Percentiles rank a stretch among this genome's conserved stretches.
phyloP scores from a whole-genome alignment of 2,888 invertebrate species.

The Iselma pallidipennis region DNA sequence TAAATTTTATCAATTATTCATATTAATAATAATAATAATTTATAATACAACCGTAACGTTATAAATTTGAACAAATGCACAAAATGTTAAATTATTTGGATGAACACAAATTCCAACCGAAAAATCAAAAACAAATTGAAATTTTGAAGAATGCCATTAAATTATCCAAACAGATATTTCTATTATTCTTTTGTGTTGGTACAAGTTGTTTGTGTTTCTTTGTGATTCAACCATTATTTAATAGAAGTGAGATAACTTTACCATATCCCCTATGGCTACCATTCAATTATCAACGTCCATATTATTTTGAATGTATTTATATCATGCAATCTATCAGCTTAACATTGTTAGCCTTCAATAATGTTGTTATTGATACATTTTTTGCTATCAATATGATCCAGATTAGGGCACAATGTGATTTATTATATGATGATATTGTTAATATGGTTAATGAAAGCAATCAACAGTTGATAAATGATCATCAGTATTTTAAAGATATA shows the following conservation, averaged over 20 bases:
- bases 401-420: conserved; percentile 16
- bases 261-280: conserved; percentile 1
- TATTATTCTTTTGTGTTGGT: conserved; percentile 5
- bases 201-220: not conserved
- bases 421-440: conserved; percentile 12
- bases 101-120: conserved; percentile 8
- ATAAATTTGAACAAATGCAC: not conserved
- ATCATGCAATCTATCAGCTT: conserved; percentile 4
- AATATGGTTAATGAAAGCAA: too few relatives aligned
- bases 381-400: conserved; percentile 13
- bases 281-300: not conserved
- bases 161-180: conserved; percentile 5
- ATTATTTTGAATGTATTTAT: conserved; percentile 3
- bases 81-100: conserved; percentile 5
- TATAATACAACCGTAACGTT: not conserved
- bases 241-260: conserved; percentile 1
- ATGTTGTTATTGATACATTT: conserved; percentile 15
- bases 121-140: not conserved
- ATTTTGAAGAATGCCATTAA: conserved; percentile 2
- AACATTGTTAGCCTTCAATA: conserved; percentile 3
- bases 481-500: conserved; percentile 3
- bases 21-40: not conserved
- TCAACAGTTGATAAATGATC: not conserved
- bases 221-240: not conserved
- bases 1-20: not conserved